Evolutionary conservation across 2,888 invertebrate genomes (phyloP), one percentile per base, ranked within the genome.

Genomic region (Cerastis leucographa): DNA sequence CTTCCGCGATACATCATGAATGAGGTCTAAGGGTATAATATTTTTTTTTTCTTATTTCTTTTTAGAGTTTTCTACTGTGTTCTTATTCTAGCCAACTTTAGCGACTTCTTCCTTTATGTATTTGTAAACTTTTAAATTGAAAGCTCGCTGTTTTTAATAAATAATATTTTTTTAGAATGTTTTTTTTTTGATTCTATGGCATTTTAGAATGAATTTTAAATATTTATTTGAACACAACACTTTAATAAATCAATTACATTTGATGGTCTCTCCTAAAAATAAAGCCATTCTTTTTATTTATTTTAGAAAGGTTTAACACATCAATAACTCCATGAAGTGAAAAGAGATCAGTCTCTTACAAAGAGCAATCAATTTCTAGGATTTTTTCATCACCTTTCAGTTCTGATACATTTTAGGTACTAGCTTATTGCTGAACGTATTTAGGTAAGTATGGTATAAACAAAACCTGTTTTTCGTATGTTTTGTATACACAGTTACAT

Each of bases 11-110:
- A 87, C 87, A 81, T 86, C 65, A 83, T 83, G 83, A 83, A 87
- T 89, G 88, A 85, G 84, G 68, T 86, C 87, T 90, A 88, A 88
- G 86, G 85, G 80, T 80, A 81, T 86, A 76, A 84, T 83, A 85
- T 83, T 74, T 85, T 78, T 44, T 74, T 80, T 70, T 74, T n/a
- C n/a, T n/a, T 84, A 64, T 70, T 71, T 59, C 12, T 64, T 71
- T 76, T 86, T 78, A 65, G 77, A n/a, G 76, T 76, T 78, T 64
- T 64, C 84, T 84, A 85, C 74, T 61, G 54, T 72, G 69, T 84
- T 66, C 73, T 83, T 75, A 84, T 74, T 71, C 84, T 81, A 86
- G 86, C 75, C 74, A 78, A 78, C 71, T 51, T 62, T 69, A 64
- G 68, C 70, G 46, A 77, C 62, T 59, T 74, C 42, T 46, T 71